Evolutionary conservation across 1,140 invertebrate species (phyloP).

Genomic region (Himalopsyche phryganea): DNA sequence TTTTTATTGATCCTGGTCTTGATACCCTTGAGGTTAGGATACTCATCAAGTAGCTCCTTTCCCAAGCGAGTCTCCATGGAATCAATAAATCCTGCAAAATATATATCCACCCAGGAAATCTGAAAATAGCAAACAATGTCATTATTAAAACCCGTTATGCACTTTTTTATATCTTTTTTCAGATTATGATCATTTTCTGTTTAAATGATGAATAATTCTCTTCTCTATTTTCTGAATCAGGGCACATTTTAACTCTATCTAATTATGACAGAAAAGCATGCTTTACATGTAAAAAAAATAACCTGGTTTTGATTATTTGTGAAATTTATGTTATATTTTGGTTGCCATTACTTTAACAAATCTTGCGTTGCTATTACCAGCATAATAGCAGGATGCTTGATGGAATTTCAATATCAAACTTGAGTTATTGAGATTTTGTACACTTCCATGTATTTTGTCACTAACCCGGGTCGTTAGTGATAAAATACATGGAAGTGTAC

Average conservation of each 20-base stretch:
- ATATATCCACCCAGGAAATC: slow-evolving; percentile 65
- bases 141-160: neutral
- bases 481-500: too few relatives aligned
- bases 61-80: slow-evolving; percentile 51
- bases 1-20: slow-evolving; percentile 52
- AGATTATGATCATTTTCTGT: too few relatives aligned
- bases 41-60: slow-evolving; percentile 55
- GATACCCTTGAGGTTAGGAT: slow-evolving; percentile 56
- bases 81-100: slow-evolving; percentile 60
- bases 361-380: too few relatives aligned
- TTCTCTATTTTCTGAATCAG: neutral
- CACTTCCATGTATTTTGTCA: too few relatives aligned
- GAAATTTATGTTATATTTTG: too few relatives aligned
- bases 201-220: neutral
- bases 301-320: too few relatives aligned
- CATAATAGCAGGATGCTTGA: too few relatives aligned
- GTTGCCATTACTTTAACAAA: too few relatives aligned
- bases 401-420: too few relatives aligned
- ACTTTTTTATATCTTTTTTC: too few relatives aligned
- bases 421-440: too few relatives aligned
- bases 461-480: too few relatives aligned
- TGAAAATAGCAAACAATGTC: slow-evolving; percentile 39
- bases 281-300: neutral
- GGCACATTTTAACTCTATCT: neutral
- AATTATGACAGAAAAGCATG: neutral